These are phyloP conservation scores for Acanthis flammea DNA, from an alignment of 2,797 vertebrate genomes.

Conservation along the genomic window DNA sequence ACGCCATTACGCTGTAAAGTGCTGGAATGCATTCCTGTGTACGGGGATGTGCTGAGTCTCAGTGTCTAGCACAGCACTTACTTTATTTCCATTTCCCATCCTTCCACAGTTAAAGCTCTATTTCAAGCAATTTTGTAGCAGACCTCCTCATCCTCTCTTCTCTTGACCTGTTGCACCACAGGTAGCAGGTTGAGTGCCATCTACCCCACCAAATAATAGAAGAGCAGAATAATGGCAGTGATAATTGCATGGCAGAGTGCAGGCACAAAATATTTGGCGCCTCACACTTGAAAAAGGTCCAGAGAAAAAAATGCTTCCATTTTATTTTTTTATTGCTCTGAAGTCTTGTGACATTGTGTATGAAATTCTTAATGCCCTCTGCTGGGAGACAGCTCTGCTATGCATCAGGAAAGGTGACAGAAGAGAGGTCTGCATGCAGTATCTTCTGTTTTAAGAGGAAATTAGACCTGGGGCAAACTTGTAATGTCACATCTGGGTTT, in stretches of 20 bases:
- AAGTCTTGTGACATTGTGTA: neutral
- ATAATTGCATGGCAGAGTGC: neutral
- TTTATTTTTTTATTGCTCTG: neutral
- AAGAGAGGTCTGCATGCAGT: neutral
- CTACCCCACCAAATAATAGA: neutral
- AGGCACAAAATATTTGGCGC: neutral
- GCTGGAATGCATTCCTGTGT: neutral
- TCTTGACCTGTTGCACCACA: neutral
- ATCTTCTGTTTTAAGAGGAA: neutral
- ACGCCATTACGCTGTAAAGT: neutral
- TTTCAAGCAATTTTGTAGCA: neutral
- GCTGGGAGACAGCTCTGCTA: neutral
- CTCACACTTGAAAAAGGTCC: neutral
- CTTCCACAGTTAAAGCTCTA: neutral
- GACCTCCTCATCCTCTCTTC: neutral
- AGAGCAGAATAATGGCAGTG: neutral
- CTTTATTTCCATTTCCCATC: neutral
- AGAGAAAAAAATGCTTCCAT: neutral
- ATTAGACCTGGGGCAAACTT: neutral
- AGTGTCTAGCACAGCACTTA: neutral
- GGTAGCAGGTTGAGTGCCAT: neutral
- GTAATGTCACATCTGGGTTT: conserved; percentile 21
- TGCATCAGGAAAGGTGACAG: neutral
- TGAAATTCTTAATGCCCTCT: neutral
- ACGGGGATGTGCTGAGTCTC: neutral